These are phyloP conservation scores for Watsonalla cultraria DNA, from an alignment of 2,888 invertebrate species.

Conservation along the genomic window DNA sequence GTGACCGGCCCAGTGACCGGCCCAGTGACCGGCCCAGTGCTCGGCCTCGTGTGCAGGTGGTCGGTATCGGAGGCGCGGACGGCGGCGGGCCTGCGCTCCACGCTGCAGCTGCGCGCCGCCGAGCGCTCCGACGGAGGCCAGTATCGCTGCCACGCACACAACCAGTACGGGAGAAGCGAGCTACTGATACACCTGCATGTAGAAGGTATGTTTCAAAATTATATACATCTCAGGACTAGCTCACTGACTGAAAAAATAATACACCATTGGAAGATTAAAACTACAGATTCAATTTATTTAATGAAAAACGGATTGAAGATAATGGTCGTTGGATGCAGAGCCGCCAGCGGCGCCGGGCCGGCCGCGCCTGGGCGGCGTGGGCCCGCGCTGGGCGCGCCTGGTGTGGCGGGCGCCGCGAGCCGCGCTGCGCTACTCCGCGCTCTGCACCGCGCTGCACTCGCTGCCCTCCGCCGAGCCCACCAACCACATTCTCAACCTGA, in stretches of 20 bases:
- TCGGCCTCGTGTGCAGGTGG: slow-evolving; percentile 43
- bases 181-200: slow-evolving; percentile 81
- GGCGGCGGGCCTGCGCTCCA: slow-evolving; percentile 82
- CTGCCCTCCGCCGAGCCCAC: slow-evolving; percentile 28
- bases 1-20: too few relatives aligned
- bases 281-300: too few relatives aligned
- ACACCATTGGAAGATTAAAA: too few relatives aligned
- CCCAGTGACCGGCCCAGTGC: too few relatives aligned
- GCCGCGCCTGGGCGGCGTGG: slow-evolving; percentile 79
- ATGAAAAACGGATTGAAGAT: too few relatives aligned
- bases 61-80: slow-evolving; percentile 83
- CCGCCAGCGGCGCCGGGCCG: slow-evolving; percentile 83
- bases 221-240: background rate
- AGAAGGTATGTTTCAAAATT: slow-evolving; percentile 66
- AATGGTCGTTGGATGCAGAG: too few relatives aligned
- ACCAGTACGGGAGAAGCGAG: slow-evolving; percentile 83
- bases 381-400: slow-evolving; percentile 79
- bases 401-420: slow-evolving; percentile 62
- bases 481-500: slow-evolving; percentile 36
- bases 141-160: slow-evolving; percentile 84
- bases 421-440: slow-evolving; percentile 31
- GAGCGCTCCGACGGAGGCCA: slow-evolving; percentile 84
- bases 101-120: slow-evolving; percentile 81
- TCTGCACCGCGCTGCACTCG: slow-evolving; percentile 38
- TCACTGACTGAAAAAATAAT: too few relatives aligned